Conservation (phyloP, 2,797 vertebrate genomes). For the Manis crassicaudata region DNA sequence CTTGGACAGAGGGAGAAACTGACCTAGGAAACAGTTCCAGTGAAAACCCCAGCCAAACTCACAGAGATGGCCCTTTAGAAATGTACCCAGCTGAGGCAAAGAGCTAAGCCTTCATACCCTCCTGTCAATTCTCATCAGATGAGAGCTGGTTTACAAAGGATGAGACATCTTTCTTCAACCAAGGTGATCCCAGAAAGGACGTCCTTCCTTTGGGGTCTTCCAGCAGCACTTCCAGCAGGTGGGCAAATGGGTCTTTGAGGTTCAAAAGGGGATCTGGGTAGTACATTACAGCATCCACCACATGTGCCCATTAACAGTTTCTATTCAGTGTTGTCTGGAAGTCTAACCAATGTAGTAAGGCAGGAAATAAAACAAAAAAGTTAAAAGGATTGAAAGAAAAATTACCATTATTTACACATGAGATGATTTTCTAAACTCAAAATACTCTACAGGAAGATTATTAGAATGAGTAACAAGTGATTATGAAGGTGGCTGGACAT, state of each 20-base stretch:
- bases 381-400: neutral
- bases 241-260: neutral
- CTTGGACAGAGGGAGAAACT: neutral
- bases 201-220: neutral
- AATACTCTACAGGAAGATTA: neutral
- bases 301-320: neutral
- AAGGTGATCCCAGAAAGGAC: neutral
- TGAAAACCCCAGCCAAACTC: neutral
- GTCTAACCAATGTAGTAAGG: neutral
- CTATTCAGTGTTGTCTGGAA: neutral
- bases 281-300: neutral
- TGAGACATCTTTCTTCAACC: neutral
- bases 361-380: neutral
- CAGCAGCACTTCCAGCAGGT: neutral
- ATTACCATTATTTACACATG: neutral
- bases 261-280: neutral
- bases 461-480: constrained; percentile 19
- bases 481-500: neutral
- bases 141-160: neutral
- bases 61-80: neutral
- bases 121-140: neutral
- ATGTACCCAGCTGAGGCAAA: neutral
- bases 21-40: neutral
- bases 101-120: neutral
- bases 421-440: constrained; percentile 3